Evolutionary conservation across 1,140 invertebrate genomes (phyloP).

Genomic region (Hesperophylax magnus): DNA sequence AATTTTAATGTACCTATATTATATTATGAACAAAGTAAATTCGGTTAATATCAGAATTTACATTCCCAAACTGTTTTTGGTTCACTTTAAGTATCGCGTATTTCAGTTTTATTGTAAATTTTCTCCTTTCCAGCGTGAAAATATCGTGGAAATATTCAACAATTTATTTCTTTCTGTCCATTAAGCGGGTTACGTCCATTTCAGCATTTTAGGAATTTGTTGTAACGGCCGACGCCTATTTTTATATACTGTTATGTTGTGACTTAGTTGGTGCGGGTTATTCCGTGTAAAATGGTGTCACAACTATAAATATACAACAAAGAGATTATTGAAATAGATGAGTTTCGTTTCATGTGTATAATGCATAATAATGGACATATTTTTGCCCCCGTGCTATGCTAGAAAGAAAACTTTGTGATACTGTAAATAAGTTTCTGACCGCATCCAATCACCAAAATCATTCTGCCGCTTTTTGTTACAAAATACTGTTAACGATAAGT

Average conservation of each 20-base stretch:
- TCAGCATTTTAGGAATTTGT: slow-evolving; percentile 8
- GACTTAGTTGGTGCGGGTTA: not conserved
- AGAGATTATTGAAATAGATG: slow-evolving; percentile 26
- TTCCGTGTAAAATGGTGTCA: slow-evolving; percentile 14
- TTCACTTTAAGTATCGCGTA: slow-evolving; percentile 4
- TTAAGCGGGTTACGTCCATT: slow-evolving; percentile 14
- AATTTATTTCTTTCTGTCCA: slow-evolving; percentile 36
- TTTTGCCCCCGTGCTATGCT: too few relatives aligned
- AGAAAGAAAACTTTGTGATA: too few relatives aligned
- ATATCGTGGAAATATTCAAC: slow-evolving; percentile 14
- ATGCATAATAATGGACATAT: too few relatives aligned
- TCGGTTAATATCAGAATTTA: slow-evolving; percentile 7
- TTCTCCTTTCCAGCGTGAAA: slow-evolving; percentile 9
- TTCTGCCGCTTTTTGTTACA: too few relatives aligned
- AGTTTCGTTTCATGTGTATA: slow-evolving; percentile 2
- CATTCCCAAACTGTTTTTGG: slow-evolving; percentile 14
- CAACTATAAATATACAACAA: slow-evolving; percentile 29
- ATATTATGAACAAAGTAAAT: not conserved
- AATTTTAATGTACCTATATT: not conserved
- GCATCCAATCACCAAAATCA: too few relatives aligned
- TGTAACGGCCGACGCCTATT: slow-evolving; percentile 12
- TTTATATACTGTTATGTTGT: not conserved
- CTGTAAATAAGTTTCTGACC: too few relatives aligned
- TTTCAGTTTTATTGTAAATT: slow-evolving; percentile 23
- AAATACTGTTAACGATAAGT: too few relatives aligned